Conservation (phyloP, 2,113 vertebrate species). For the Limnothrissa miodon region DNA sequence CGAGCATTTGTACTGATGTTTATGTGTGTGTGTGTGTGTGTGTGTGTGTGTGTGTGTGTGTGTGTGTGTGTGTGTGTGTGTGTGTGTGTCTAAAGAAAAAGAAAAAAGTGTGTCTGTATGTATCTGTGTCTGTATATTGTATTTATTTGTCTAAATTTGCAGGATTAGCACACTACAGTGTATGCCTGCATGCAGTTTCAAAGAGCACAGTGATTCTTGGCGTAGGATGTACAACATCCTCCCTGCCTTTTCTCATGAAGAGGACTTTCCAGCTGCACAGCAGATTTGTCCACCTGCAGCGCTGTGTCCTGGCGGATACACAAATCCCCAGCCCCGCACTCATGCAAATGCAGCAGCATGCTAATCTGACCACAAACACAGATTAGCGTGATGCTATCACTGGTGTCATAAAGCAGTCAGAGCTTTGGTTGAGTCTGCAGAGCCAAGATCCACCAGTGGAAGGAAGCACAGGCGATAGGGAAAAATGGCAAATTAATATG, state of each 20-base stretch:
- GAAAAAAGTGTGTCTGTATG: not conserved
- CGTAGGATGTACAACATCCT: conserved; percentile 37
- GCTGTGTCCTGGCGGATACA: conserved; percentile 38
- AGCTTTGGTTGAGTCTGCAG: not conserved
- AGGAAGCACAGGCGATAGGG: conserved; percentile 28
- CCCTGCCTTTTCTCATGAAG: conserved; percentile 42
- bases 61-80: not conserved
- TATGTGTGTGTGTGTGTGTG: conserved; percentile 24
- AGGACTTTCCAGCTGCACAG: conserved; percentile 29
- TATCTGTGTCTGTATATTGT: not conserved
- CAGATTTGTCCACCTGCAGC: conserved; percentile 15
- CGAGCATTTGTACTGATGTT: too few relatives aligned
- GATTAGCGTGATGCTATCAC: conserved; percentile 34
- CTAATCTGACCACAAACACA: conserved; percentile 35
- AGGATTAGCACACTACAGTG: not conserved
- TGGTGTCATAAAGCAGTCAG: conserved; percentile 9
- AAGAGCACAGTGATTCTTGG: not conserved
- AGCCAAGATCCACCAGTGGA: not conserved
- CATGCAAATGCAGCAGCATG: conserved; percentile 46
- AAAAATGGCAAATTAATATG: conserved; percentile 25
- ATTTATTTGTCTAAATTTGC: conserved; percentile 22
- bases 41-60: conserved; percentile 33
- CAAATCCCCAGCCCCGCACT: conserved; percentile 41
- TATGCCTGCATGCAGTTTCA: not conserved
- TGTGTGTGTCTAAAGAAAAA: not conserved